Conservation (phyloP, 2,888 invertebrate species). For the Noctua comes region DNA sequence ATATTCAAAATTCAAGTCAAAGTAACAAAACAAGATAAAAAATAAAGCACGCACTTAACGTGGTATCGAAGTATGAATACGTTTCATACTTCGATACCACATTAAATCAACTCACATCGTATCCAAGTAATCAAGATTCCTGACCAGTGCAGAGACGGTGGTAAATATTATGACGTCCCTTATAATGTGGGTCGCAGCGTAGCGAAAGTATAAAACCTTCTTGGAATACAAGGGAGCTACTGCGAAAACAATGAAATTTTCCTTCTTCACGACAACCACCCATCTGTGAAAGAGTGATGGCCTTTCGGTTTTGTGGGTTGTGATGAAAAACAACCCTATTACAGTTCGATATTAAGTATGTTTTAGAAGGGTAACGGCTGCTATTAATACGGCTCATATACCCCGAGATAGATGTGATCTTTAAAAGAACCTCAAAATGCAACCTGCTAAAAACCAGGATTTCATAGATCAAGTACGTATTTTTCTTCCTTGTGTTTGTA, state of each 20-base stretch:
- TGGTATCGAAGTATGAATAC: too few relatives aligned
- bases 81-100: not conserved
- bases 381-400: slow-evolving; percentile 22
- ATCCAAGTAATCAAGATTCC: slow-evolving; percentile 7
- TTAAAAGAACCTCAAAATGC: not conserved
- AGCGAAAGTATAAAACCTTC: slow-evolving; percentile 52
- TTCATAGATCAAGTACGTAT: not conserved
- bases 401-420: slow-evolving; percentile 7
- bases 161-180: slow-evolving; percentile 38
- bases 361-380: not conserved
- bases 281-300: slow-evolving; percentile 34
- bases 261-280: slow-evolving; percentile 20
- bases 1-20: not conserved
- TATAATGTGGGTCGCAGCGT: slow-evolving; percentile 48
- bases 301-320: slow-evolving; percentile 22
- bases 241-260: slow-evolving; percentile 42
- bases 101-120: not conserved
- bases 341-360: not conserved
- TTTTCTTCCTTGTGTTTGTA: not conserved
- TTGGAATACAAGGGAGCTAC: slow-evolving; percentile 36
- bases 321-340: slow-evolving; percentile 31
- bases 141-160: not conserved
- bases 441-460: not conserved
- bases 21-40: not conserved
- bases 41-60: not conserved